Conservation (phyloP, 35 echinoderm and acorn worm species). For the Diadema setosum region DNA sequence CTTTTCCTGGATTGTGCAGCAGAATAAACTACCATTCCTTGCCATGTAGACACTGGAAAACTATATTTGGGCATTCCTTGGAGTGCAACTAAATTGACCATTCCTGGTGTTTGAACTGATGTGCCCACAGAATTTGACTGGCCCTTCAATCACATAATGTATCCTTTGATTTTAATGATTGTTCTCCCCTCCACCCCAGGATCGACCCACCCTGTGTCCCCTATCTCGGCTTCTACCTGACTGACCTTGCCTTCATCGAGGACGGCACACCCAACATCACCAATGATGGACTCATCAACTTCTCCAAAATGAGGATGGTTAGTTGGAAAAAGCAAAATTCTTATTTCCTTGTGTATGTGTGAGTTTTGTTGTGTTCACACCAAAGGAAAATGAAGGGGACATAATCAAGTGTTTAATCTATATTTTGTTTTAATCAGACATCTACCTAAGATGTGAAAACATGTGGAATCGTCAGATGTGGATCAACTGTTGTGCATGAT, state of each 20-base stretch:
- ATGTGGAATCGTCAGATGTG: not conserved
- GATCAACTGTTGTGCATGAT: not conserved
- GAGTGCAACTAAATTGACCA: too few relatives aligned
- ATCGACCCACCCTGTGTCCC: constrained; percentile 98
- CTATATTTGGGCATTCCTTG: too few relatives aligned
- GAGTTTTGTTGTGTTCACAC: not conserved
- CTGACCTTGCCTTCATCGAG: constrained; percentile 91
- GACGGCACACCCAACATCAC: constrained; percentile 97
- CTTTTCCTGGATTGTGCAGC: too few relatives aligned
- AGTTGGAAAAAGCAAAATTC: not conserved
- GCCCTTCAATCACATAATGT: too few relatives aligned
- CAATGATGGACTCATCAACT: constrained; percentile 91
- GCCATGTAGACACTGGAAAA: too few relatives aligned
- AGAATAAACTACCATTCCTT: too few relatives aligned
- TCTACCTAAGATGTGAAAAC: not conserved
- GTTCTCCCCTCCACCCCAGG: constrained; percentile 24
- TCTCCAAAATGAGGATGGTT: constrained; percentile 99
- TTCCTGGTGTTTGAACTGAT: too few relatives aligned
- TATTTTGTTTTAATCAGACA: not conserved
- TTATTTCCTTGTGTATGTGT: not conserved
- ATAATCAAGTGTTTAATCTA: not conserved
- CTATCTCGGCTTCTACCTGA: constrained; percentile 95
- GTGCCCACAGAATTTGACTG: too few relatives aligned
- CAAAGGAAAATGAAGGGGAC: not conserved
- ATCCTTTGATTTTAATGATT: not conserved